Evolutionary conservation across 2,888 invertebrate species (phyloP).

Genomic region (Eupelmus urozonus): DNA sequence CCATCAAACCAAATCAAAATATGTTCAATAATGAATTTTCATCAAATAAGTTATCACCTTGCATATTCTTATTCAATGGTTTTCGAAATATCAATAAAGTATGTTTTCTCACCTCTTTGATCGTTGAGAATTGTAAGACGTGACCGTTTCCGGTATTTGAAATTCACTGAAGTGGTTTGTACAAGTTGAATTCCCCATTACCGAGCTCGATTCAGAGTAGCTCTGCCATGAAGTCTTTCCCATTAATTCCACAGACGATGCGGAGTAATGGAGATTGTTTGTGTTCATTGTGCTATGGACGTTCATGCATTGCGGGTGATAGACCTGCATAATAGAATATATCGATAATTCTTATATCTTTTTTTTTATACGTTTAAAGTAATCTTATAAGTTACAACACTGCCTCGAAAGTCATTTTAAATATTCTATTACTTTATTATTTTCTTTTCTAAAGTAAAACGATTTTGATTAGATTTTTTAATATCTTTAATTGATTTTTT

Average conservation of each 20-base stretch:
- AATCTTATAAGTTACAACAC: background rate
- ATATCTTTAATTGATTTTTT: too few relatives aligned
- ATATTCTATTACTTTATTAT: too few relatives aligned
- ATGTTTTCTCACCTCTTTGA: conserved; percentile 45
- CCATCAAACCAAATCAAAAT: too few relatives aligned
- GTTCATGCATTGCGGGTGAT: conserved; percentile 19
- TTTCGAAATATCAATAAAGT: background rate
- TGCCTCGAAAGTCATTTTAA: too few relatives aligned
- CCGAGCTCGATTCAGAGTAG: conserved; percentile 7
- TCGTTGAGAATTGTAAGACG: conserved; percentile 46
- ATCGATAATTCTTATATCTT: background rate
- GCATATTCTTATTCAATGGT: background rate
- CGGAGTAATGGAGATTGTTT: conserved; percentile 7
- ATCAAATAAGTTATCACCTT: background rate
- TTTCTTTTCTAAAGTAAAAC: too few relatives aligned
- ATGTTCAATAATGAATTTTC: too few relatives aligned
- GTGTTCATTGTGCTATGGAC: background rate
- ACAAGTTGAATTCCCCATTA: conserved; percentile 9
- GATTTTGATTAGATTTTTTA: too few relatives aligned
- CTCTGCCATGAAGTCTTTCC: conserved; percentile 24
- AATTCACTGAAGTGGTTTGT: conserved; percentile 43
- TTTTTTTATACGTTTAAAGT: background rate
- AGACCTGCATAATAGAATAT: conserved; percentile 3
- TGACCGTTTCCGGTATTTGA: conserved; percentile 55
- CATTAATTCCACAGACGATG: background rate